These are phyloP conservation scores for Mus spretus DNA, from an alignment of 2,797 vertebrate species.

Conservation along the genomic window DNA sequence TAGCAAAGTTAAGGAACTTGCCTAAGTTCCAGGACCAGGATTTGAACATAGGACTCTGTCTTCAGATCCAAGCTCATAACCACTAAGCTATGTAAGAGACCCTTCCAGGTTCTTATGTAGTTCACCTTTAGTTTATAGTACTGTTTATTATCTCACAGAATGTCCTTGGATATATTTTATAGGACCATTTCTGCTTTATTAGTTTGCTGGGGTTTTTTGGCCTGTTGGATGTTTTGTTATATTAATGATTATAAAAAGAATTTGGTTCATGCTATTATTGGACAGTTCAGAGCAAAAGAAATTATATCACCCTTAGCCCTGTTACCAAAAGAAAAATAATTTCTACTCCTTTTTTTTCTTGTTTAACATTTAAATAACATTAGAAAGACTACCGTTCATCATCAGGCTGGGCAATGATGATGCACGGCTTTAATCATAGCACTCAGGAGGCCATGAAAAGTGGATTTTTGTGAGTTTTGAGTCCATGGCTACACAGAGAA, in stretches of 20 bases:
- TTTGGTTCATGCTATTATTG: conserved; percentile 55
- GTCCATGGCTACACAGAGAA: neutral
- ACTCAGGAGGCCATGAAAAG: neutral
- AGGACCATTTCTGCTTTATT: conserved; percentile 54
- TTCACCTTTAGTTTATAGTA: conserved; percentile 57
- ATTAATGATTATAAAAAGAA: conserved; percentile 59
- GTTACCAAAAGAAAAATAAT: conserved; percentile 25
- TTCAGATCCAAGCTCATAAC: conserved; percentile 75
- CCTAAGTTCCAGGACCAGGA: conserved; percentile 71
- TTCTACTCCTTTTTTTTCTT: conserved; percentile 12
- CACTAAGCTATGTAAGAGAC: conserved; percentile 76
- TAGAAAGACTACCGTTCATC: conserved; percentile 31
- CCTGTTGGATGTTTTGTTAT: conserved; percentile 12
- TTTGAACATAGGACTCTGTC: conserved; percentile 78
- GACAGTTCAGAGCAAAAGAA: conserved; percentile 49
- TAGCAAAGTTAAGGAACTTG: conserved; percentile 80
- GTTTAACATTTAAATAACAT: neutral
- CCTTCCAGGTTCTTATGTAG: conserved; percentile 73
- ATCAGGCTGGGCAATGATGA: neutral
- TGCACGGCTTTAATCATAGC: neutral
- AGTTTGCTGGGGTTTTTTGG: conserved; percentile 43
- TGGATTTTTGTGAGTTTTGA: neutral
- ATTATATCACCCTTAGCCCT: neutral
- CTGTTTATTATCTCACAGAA: conserved; percentile 55
- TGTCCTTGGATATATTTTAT: neutral